Evolutionary conservation across 2,797 vertebrate genomes (phyloP).

Genomic region (Stomatorhinus walkeri): DNA sequence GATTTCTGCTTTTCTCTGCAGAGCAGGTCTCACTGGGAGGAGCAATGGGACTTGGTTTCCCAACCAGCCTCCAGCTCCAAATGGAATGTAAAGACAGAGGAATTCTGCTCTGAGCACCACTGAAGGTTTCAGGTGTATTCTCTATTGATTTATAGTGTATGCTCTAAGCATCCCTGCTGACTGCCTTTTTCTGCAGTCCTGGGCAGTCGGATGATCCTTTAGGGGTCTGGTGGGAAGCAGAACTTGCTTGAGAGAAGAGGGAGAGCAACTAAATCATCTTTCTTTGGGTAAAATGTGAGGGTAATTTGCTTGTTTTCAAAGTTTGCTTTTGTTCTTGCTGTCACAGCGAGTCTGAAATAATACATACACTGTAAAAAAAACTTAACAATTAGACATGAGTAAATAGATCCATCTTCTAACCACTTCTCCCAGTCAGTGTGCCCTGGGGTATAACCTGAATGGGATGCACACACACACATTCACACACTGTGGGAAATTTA

Average conservation of each 20-base stretch:
- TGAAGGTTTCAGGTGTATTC: background rate
- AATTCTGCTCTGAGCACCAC: constrained; percentile 15
- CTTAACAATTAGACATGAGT: background rate
- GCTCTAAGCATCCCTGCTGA: constrained; percentile 1
- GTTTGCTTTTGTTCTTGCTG: background rate
- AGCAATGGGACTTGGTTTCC: background rate
- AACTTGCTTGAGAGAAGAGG: background rate
- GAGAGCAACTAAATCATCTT: background rate
- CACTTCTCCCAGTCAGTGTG: background rate
- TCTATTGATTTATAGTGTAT: constrained; percentile 13
- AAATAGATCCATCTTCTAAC: background rate
- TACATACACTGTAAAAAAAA: background rate
- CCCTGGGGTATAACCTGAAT: background rate
- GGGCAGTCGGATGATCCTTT: background rate
- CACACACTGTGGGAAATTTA: background rate
- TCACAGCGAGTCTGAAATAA: background rate
- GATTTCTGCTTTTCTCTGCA: constrained; percentile 1
- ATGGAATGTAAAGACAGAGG: constrained; percentile 2
- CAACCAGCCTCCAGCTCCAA: constrained; percentile 13
- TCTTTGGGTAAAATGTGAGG: background rate
- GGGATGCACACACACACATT: background rate
- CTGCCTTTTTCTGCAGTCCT: background rate
- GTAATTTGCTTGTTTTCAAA: background rate
- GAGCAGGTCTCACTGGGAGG: background rate
- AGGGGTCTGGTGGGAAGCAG: background rate